phyloP scores from a whole-genome alignment of 1,140 invertebrate species.

The Temnothorax nylanderi region DNA sequence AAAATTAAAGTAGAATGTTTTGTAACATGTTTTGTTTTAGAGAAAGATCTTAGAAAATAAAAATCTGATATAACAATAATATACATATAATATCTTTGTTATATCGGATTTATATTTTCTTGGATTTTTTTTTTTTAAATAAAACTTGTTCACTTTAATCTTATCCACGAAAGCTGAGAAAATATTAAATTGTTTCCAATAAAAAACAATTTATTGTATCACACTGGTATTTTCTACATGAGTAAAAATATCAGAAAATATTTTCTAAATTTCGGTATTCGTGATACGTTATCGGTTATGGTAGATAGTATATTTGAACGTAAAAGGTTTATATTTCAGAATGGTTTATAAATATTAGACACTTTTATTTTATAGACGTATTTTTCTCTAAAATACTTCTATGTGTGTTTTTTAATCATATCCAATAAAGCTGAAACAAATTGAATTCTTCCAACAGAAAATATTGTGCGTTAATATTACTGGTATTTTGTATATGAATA shows the following conservation, averaged over 20 bases:
- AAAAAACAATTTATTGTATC: not conserved
- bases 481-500: conserved; percentile 19
- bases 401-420: conserved; percentile 25
- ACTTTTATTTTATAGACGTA: conserved; percentile 14
- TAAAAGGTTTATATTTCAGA: not conserved
- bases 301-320: not conserved
- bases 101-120: not conserved
- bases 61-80: not conserved
- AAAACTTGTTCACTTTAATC: not conserved
- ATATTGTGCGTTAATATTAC: conserved; percentile 14
- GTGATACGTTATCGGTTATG: not conserved
- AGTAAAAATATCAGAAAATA: conserved; percentile 22
- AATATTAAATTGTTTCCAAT: not conserved
- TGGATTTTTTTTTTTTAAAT: not conserved
- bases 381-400: conserved; percentile 10
- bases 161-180: not conserved
- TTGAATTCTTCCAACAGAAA: conserved; percentile 36
- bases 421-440: conserved; percentile 29
- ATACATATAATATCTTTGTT: not conserved
- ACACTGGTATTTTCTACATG: not conserved
- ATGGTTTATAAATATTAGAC: not conserved
- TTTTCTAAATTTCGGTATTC: not conserved
- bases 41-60: not conserved
- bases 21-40: not conserved
- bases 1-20: not conserved